phyloP scores from a whole-genome alignment of 1,140 invertebrate genomes.

The Sarcophaga bullata region DNA sequence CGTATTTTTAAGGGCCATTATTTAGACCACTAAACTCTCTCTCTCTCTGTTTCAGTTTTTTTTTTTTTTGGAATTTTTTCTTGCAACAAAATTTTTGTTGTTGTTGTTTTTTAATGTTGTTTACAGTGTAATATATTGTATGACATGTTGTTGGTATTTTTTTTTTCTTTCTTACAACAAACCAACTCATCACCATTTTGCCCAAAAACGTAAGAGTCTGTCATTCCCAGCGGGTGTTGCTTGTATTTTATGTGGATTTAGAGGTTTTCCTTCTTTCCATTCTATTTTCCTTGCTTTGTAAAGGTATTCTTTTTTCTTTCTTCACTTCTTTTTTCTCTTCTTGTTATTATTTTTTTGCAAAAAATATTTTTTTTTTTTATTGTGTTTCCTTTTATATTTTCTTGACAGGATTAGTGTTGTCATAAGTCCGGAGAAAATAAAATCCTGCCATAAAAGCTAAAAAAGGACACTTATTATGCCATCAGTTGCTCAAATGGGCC shows the following conservation, averaged over 20 bases:
- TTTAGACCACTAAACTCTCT: conserved; percentile 29
- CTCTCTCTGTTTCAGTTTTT: no score
- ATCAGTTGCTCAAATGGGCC: background rate
- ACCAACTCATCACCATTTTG: conserved; percentile 20
- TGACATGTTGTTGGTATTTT: conserved; percentile 26
- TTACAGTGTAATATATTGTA: conserved; percentile 5
- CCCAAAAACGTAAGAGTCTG: background rate
- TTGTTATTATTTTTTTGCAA: conserved; percentile 11
- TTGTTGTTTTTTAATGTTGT: background rate
- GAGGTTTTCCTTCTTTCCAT: background rate
- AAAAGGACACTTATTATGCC: conserved; percentile 21
- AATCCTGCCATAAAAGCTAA: background rate
- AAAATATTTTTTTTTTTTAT: conserved; percentile 38
- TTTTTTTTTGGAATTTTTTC: background rate
- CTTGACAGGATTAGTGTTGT: conserved; percentile 37
- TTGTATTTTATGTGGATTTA: background rate
- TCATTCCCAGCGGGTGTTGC: conserved; percentile 34
- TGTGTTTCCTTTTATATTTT: conserved; percentile 30
- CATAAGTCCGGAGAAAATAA: conserved; percentile 26
- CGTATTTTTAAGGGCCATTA: conserved; percentile 20
- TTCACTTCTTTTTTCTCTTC: background rate
- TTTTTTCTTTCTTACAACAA: background rate
- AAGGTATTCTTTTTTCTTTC: background rate
- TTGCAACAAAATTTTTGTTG: no score
- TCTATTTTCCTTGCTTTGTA: background rate